Evolutionary conservation across 2,888 invertebrate genomes (phyloP), one percentile per base, ranked within the genome.

Genomic region (Phrixothrix hirtus): DNA sequence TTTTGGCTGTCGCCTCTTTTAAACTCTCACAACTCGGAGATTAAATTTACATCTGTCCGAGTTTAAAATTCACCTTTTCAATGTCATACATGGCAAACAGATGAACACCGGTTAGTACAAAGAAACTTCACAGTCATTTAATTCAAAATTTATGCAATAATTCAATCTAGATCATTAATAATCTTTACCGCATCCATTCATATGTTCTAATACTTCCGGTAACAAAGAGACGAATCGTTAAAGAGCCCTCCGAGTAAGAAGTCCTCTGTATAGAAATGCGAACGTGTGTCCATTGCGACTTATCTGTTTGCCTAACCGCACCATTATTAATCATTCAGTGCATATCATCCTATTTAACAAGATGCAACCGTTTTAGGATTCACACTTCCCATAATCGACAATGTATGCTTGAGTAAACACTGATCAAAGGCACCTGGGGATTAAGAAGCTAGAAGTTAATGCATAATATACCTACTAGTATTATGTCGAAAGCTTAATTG

Each of bases 331-430:
- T 75, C 75, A 75, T 69, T 62, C 65, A 59, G 58, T 75, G 75
- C 74, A 75, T 75, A 74, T 75, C 75, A 75, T 75, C 74, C 75
- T 74, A 69, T 74, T 71, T 75, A 75, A 75, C 75, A 71, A 74
- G 73, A 67, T 61, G 63, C 61, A 64, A 68, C 66, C 65, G 66
- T 66, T 62, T 30, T 63, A 65, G 62, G 67, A 68, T 66, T 65
- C 63, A 65, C 66, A 67, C 65, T 60, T 60, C 49, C 57, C 42
- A 58, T 57, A 65, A 63, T 57, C 49, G 58, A 45, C 41, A 46
- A 53, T 53, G 30, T 26, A 34, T 35, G 12, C 16, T 34, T 41
- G 39, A 41, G 32, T 41, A 39, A 39, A 39, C 14, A 47, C 9
- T 17, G 16, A 10, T 10, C 34, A n/a, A 14, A 39, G 17, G 12